A percentile compares a stretch with the other conserved stretches of the same genome.
These are phyloP conservation scores for Anastrepha obliqua DNA, from an alignment of 1,140 invertebrate genomes.

Conservation along the genomic window DNA sequence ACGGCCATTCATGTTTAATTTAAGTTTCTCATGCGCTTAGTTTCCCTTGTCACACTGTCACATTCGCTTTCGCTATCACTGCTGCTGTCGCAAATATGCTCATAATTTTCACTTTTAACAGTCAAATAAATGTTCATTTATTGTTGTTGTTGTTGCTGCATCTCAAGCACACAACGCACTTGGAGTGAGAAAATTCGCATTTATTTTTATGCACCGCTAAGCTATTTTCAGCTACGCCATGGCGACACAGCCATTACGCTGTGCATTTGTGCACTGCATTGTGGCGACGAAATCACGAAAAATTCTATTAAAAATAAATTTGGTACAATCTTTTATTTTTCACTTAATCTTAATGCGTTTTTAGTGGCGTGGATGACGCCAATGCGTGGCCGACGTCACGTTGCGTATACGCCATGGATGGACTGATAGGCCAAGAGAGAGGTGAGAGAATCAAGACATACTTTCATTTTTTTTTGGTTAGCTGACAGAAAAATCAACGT, in stretches of 20 bases:
- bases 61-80: background rate
- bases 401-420: slow-evolving; percentile 38
- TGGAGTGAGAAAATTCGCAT: slow-evolving; percentile 24
- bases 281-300: slow-evolving; percentile 32
- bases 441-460: background rate
- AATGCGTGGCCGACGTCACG: slow-evolving; percentile 27
- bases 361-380: slow-evolving; percentile 29
- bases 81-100: background rate
- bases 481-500: background rate
- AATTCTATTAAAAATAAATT: slow-evolving; percentile 29
- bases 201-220: slow-evolving; percentile 43
- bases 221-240: slow-evolving; percentile 22
- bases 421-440: background rate
- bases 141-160: background rate
- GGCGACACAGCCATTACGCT: slow-evolving; percentile 26
- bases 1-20: background rate
- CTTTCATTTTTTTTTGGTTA: background rate
- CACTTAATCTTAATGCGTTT: background rate
- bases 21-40: background rate
- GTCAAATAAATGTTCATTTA: background rate
- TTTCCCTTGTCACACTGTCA: slow-evolving; percentile 34
- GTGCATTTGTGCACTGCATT: slow-evolving; percentile 23
- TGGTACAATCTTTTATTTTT: background rate
- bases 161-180: background rate
- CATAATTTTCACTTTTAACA: slow-evolving; percentile 23